Base-by-base conservation (phyloP, 1,140 invertebrate genomes). In the Zaprionus capensis region DNA sequence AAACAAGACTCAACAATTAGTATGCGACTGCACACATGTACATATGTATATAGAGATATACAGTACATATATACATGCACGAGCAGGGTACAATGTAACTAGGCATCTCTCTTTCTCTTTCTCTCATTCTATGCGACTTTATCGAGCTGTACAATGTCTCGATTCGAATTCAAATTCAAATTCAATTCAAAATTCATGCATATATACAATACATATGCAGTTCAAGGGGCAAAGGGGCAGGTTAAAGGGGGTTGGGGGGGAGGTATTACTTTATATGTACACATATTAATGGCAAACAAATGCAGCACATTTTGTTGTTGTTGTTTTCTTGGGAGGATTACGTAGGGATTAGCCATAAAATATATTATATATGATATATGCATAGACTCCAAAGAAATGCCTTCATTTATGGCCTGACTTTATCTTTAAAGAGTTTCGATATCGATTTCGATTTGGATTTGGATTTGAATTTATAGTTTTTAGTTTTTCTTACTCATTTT, bases 1-100 rank as follows among this genome's bases (percentile, higher is more conserved):
- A 81, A 87, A 87, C 78, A 84, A 83, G 85, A 87, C 75, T 84
- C 84, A 87, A 90, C 85, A 87, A 88, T 77, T 83, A 74, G 64
- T 72, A 59, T 80, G 46, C 69, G 64, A 64, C 26, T 34, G 51
- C 63, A 59, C 51, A 58, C 46, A 55, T 86, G 44, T 82, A 73
- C 56, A 86, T 69, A 65, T 51, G 55, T 75, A 66, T 28, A 22
- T 65, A 34, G 15, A 55, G 28, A 44, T 28, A 62, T 75, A 46
- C 38, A 55, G 28, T 24, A 26, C 41, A 67, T 71, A 71, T 81
- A 59, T 78, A 69, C 51, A 76, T 77, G 76, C 73, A 64, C 66
- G 56, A 66, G 62, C 26, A 44, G 68, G 58, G 55, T 82, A 58
- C 17, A 49, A 41, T 75, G 56, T 62, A 62, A 59, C 28, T 70